A percentile compares a stretch with the other conserved stretches of the same genome.
Evolutionary conservation across 2,888 invertebrate genomes (phyloP).

Genomic region (Epinotia demarniana): DNA sequence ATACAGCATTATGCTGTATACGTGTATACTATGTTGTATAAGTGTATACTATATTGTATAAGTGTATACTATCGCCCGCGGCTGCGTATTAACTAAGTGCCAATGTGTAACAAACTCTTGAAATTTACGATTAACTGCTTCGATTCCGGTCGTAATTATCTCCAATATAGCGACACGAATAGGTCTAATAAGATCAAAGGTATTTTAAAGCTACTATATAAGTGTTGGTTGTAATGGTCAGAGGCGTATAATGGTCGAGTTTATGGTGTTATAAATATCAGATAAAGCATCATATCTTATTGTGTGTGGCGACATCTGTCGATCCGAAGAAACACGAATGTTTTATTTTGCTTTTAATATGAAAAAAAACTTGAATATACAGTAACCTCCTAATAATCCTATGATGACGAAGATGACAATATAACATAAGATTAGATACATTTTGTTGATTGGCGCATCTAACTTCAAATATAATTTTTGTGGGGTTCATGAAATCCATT

Average conservation of each 20-base stretch:
- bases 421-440: too few relatives aligned
- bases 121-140: slow-evolving; percentile 38
- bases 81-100: slow-evolving; percentile 42
- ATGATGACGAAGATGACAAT: too few relatives aligned
- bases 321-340: neutral
- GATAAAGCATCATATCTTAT: neutral
- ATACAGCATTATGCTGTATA: slow-evolving; percentile 43
- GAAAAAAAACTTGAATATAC: neutral
- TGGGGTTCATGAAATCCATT: too few relatives aligned
- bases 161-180: slow-evolving; percentile 2
- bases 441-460: too few relatives aligned
- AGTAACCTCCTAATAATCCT: too few relatives aligned
- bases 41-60: slow-evolving; percentile 35
- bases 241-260: neutral
- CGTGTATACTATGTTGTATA: slow-evolving; percentile 37
- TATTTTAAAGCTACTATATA: slow-evolving; percentile 4
- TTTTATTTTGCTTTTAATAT: neutral
- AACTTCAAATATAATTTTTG: too few relatives aligned
- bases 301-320: neutral
- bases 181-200: slow-evolving; percentile 7
- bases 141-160: slow-evolving; percentile 23
- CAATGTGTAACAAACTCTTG: slow-evolving; percentile 42
- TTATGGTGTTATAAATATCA: neutral
- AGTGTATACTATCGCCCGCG: slow-evolving; percentile 16
- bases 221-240: neutral